Conservation (phyloP, 1,140 invertebrate species). For the Heliothis subflexa region DNA sequence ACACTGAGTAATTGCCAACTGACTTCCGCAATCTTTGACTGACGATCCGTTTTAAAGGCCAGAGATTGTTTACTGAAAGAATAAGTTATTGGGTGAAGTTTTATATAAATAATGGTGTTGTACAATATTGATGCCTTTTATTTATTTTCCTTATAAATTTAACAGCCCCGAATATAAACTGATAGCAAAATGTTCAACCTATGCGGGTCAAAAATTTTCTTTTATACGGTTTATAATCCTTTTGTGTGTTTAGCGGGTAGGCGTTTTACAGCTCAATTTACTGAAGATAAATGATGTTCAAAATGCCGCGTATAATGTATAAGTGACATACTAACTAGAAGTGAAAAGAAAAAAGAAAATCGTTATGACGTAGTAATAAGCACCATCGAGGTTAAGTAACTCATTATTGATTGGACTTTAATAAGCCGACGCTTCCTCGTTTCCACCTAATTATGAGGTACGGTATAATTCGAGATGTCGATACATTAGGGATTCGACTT, state of each 20-base stretch:
- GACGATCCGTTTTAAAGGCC: background rate
- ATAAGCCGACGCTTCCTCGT: background rate
- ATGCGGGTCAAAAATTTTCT: too few species aligned
- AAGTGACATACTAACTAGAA: too few species aligned
- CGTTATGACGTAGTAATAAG: background rate
- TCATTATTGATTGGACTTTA: background rate
- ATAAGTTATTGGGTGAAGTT: too few species aligned
- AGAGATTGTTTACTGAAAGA: background rate
- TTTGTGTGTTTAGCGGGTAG: background rate
- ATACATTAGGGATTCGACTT: slow-evolving; percentile 39
- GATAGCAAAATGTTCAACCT: too few species aligned
- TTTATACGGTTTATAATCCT: too few species aligned
- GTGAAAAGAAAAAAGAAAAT: background rate
- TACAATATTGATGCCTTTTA: too few species aligned
- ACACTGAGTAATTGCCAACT: background rate
- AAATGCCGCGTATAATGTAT: too few species aligned
- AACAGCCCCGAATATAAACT: too few species aligned
- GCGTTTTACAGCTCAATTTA: background rate
- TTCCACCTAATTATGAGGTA: slow-evolving; percentile 13
- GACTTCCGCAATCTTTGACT: slow-evolving; percentile 23
- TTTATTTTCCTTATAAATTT: too few species aligned
- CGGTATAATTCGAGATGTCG: slow-evolving; percentile 4
- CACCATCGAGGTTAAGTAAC: background rate
- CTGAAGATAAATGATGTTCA: too few species aligned
- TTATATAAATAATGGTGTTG: too few species aligned